These are phyloP conservation scores for Falco concolor DNA, from an alignment of 2,797 vertebrate species.

Conservation along the genomic window DNA sequence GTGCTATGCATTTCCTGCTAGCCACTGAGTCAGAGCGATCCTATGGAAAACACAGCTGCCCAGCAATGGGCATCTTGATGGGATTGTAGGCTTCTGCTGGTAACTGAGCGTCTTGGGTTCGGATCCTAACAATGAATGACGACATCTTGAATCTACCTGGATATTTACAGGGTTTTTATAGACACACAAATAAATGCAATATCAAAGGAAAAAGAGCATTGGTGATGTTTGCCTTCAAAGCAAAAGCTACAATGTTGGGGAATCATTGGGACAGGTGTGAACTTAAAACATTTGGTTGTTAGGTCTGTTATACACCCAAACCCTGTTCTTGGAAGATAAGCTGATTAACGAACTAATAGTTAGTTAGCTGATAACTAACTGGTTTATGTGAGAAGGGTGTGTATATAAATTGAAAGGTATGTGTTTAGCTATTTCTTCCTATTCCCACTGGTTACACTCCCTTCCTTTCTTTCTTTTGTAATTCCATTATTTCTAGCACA, in stretches of 20 bases:
- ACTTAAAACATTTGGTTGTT: not conserved
- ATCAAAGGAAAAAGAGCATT: not conserved
- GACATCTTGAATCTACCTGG: not conserved
- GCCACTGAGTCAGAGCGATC: not conserved
- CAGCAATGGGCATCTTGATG: not conserved
- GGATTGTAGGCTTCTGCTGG: not conserved
- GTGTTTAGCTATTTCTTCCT: not conserved
- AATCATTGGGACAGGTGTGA: not conserved
- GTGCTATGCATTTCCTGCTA: not conserved
- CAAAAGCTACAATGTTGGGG: not conserved
- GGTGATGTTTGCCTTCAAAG: not conserved
- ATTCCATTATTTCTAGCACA: not conserved
- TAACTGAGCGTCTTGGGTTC: not conserved
- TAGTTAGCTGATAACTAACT: not conserved
- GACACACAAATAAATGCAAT: not conserved
- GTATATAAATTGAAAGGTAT: not conserved
- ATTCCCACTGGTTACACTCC: not conserved
- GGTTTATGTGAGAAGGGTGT: not conserved
- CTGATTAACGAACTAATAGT: not conserved
- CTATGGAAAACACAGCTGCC: not conserved
- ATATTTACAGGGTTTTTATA: not conserved
- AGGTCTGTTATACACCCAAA: not conserved
- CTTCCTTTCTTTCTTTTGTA: not conserved
- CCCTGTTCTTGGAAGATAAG: not conserved
- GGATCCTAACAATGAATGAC: fast-evolving